These are phyloP conservation scores for Drosophila leonis DNA, from an alignment of 2,888 invertebrate genomes.

Conservation along the genomic window DNA sequence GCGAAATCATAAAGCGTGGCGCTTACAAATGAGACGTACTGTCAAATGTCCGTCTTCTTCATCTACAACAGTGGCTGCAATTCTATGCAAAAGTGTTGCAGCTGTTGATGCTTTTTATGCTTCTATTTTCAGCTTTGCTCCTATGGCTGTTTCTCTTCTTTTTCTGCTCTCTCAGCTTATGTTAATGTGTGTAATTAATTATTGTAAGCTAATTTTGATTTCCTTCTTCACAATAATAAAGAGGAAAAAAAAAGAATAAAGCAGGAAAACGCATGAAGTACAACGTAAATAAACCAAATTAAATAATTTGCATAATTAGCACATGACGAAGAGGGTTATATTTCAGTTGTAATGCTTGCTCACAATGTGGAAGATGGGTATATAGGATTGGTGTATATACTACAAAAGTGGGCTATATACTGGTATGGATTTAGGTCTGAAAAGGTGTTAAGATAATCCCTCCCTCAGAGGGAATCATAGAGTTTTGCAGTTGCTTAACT, in stretches of 20 bases:
- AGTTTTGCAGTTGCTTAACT: not conserved
- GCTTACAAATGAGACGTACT: slow-evolving; percentile 61
- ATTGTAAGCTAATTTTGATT: slow-evolving; percentile 59
- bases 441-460: not conserved
- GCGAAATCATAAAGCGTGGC: slow-evolving; percentile 67
- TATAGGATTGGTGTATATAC: not conserved
- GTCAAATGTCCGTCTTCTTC: slow-evolving; percentile 23
- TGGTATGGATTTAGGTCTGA: not conserved
- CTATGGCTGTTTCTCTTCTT: not conserved
- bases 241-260: slow-evolving; percentile 7
- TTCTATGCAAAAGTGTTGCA: slow-evolving; percentile 20
- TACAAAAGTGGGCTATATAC: no score
- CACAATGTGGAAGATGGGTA: not conserved
- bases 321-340: slow-evolving; percentile 36
- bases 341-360: slow-evolving; percentile 2
- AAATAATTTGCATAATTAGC: slow-evolving; percentile 75
- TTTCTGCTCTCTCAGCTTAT: slow-evolving; percentile 40
- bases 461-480: no score
- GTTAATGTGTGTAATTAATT: slow-evolving; percentile 69
- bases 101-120: slow-evolving; percentile 7
- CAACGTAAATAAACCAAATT: slow-evolving; percentile 59
- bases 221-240: slow-evolving; percentile 37
- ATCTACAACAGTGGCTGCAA: slow-evolving; percentile 23
- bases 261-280: slow-evolving; percentile 33
- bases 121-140: not conserved